phyloP scores from a whole-genome alignment of 2,888 invertebrate genomes.

The Pollenia amentaria region DNA sequence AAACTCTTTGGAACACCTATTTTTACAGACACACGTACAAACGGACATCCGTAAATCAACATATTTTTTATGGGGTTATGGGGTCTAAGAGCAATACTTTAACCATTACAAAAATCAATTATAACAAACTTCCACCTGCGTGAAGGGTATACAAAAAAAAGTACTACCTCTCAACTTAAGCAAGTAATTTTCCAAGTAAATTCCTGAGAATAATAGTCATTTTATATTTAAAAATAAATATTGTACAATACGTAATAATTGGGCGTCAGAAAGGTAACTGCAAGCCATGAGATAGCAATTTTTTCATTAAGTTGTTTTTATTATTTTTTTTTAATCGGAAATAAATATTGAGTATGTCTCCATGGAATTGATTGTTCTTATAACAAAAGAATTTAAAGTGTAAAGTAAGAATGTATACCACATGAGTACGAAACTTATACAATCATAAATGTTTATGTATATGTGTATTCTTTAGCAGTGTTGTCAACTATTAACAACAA shows the following conservation, averaged over 20 bases:
- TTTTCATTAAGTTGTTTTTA: neutral
- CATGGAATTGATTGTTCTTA: neutral
- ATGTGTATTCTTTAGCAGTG: no score
- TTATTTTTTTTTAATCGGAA: constrained; percentile 17
- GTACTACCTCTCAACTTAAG: neutral
- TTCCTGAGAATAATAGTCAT: constrained; percentile 39
- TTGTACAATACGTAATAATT: constrained; percentile 40
- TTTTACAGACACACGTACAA: no score
- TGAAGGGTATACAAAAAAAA: neutral
- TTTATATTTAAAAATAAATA: constrained; percentile 49
- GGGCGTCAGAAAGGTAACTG: constrained; percentile 20
- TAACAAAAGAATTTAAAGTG: neutral
- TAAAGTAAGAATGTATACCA: neutral
- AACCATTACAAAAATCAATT: no score
- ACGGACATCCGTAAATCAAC: no score
- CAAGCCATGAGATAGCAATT: constrained; percentile 2
- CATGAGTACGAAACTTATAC: neutral
- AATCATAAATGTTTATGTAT: no score
- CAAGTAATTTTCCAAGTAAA: constrained; percentile 10
- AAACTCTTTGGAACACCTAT: no score
- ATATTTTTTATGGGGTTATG: no score
- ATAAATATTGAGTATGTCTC: constrained; percentile 8
- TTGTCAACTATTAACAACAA: no score
- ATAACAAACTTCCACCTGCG: neutral
- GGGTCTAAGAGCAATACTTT: no score